Base-by-base conservation (phyloP, 2,888 invertebrate genomes). In the Tenthredo amoena region DNA sequence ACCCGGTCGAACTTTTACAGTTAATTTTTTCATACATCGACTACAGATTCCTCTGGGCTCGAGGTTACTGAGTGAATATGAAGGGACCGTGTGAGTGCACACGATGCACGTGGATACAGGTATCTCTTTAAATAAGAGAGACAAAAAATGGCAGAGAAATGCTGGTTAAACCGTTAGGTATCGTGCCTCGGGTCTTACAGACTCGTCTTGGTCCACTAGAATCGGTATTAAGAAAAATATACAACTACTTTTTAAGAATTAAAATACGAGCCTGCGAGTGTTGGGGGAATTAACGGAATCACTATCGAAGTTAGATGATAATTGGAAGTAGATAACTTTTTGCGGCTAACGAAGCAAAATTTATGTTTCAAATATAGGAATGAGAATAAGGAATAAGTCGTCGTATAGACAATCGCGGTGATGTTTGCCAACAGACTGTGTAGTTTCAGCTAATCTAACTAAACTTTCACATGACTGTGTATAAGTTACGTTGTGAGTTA, bases 91-190 rank as follows among this genome's bases (percentile, higher is more conserved):
- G 40, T 62, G 37, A 81, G 26, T 47, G 55, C 47, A 68, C 26
- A 37, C 47, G 65, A 12, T 31, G 31, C 68, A 65, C 71, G 34
- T 62, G 62, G 26, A 26, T 77, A n/a, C 43, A 31, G 34, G 15
- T 68, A 12, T 68, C 58, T 77, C 50, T 81, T 81, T 37, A 37
- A 65, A 65, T 81, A 77, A 43, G 55, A 85, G 71, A 85, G 50
- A 76, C 15, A 84, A 71, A 68, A 65, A 58, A 83, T 74, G 18
- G 43, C 5, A 68, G 71, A 81, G 71, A 83, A 71, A 72, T 55
- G 37, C 72, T 37, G 71, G 65, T 76, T 84, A 43, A 58, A 85
- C 85, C 85, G 85, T 85, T 85, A 77, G 72, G 72, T 40, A 43
- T n/a, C 43, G 21, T 74, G 68, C 68, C 85, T 55, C 43, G 74